Base-by-base conservation (phyloP, 64 coral and sea anemone genomes). In the Pachyseris speciosa region DNA sequence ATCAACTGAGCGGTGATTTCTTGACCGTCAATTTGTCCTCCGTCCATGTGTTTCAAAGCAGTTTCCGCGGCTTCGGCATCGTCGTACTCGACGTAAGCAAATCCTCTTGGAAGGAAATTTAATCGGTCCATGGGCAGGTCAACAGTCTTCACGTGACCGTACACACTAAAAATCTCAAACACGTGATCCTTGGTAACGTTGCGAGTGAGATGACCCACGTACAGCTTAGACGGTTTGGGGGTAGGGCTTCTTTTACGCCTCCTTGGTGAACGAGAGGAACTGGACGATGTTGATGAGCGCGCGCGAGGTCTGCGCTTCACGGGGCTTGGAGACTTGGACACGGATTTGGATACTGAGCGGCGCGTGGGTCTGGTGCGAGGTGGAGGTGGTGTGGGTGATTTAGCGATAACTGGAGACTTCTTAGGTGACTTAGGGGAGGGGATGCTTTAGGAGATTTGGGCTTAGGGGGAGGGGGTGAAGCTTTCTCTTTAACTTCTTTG, bases 121-220 rank as follows among this genome's bases (percentile, higher is more conserved):
- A 93, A 93, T 41, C 97, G 88, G 71, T 92, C 93, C 67, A 90
- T 93, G 28, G 97, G 97, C 63, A 95, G 68, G 78, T 99, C 97
- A 30, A 99, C 97, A 38, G 94, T n/a, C 37, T 95, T 89, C 38
- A 99, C 90, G 47, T 95, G 90, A 16, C 97, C 97, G 69, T 99
- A 99, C 11, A 99, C 74, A 44, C 97, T 93, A 80, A 99, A 99
- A 72, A 99, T 95, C 59, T 99, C 97, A 79, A 90, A 90, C 41
- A 99, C 90, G 59, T 99, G 97, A 74, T 99, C 97, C 52, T 95
- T 95, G 58, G 87, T 95, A 6, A 99, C 93, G 32, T 99, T 99
- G 69, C 97, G 89, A 48, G 97, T 93, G 30, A 99, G 80, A 84
- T 91, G 90, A 57, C 86, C 85, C 37, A 99, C 80, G 57, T 95